phyloP scores from a whole-genome alignment of 1,140 invertebrate genomes.

The Saccostrea echinata region DNA sequence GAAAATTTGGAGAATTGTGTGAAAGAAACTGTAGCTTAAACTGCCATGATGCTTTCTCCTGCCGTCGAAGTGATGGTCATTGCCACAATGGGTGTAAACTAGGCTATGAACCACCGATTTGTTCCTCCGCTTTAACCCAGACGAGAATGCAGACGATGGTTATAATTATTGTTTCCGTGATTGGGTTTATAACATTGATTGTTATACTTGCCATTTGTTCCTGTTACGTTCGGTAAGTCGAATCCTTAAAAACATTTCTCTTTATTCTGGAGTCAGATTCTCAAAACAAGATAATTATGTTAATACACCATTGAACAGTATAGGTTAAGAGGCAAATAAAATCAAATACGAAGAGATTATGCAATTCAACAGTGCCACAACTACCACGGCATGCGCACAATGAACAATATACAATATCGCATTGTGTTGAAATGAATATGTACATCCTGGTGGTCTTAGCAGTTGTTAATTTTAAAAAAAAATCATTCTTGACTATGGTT shows the following conservation, averaged over 20 bases:
- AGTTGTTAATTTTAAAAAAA: no score
- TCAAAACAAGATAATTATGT: no score
- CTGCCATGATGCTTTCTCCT: neutral
- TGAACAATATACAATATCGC: no score
- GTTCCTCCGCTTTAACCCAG: neutral
- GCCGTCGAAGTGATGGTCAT: neutral
- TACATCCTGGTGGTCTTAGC: no score
- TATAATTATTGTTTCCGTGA: neutral
- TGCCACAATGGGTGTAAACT: slow-evolving; percentile 3
- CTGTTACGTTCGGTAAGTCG: neutral
- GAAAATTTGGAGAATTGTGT: slow-evolving; percentile 45
- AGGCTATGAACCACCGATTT: neutral
- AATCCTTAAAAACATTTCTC: neutral
- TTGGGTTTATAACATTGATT: neutral
- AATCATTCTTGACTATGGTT: no score
- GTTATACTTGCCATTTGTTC: neutral
- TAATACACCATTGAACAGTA: no score
- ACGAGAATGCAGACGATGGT: neutral
- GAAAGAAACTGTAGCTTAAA: slow-evolving; percentile 33
- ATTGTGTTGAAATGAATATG: no score
- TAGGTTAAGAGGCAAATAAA: no score
- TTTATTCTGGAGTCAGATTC: neutral
- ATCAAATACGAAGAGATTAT: no score
- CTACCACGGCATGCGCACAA: no score
- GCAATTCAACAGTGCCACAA: no score